phyloP scores from a whole-genome alignment of 2,888 invertebrate species.

The Plagodis dolabraria region DNA sequence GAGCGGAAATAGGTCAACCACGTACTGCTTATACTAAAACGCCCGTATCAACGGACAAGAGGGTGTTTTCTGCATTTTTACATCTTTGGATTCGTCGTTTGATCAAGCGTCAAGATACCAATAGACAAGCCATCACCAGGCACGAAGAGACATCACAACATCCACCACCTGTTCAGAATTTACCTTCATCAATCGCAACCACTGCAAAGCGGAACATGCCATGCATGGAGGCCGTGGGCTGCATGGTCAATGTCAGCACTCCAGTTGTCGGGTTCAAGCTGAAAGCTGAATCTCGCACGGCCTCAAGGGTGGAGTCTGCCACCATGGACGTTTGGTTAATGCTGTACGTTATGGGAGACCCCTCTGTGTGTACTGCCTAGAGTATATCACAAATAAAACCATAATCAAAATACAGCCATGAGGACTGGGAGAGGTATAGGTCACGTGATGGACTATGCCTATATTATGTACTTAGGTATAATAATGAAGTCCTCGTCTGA shows the following conservation, averaged over 20 bases:
- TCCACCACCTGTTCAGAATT: conserved; percentile 1
- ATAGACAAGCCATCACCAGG: too few relatives aligned
- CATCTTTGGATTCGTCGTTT: too few relatives aligned
- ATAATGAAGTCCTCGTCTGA: too few relatives aligned
- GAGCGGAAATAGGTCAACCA: too few relatives aligned
- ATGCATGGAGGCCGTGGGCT: conserved; percentile 80
- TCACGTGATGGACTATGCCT: too few relatives aligned
- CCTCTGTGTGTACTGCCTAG: conserved; percentile 85
- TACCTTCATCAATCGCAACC: conserved; percentile 81
- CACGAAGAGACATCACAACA: not conserved
- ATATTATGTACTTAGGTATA: too few relatives aligned
- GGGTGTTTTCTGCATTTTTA: too few relatives aligned
- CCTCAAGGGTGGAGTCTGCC: conserved; percentile 69
- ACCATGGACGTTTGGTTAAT: conserved; percentile 65
- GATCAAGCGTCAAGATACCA: too few relatives aligned
- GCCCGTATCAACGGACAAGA: too few relatives aligned
- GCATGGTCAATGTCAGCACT: conserved; percentile 76
- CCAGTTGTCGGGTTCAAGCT: conserved; percentile 68
- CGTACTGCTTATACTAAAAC: too few relatives aligned
- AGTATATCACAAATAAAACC: not conserved
- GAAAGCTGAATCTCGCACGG: conserved; percentile 70
- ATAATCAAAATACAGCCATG: too few relatives aligned
- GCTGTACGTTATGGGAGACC: conserved; percentile 67
- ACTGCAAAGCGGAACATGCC: conserved; percentile 86
- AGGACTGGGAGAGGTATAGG: too few relatives aligned